phyloP scores from a whole-genome alignment of 2,113 vertebrate genomes.

The Anthoscopus minutus region DNA sequence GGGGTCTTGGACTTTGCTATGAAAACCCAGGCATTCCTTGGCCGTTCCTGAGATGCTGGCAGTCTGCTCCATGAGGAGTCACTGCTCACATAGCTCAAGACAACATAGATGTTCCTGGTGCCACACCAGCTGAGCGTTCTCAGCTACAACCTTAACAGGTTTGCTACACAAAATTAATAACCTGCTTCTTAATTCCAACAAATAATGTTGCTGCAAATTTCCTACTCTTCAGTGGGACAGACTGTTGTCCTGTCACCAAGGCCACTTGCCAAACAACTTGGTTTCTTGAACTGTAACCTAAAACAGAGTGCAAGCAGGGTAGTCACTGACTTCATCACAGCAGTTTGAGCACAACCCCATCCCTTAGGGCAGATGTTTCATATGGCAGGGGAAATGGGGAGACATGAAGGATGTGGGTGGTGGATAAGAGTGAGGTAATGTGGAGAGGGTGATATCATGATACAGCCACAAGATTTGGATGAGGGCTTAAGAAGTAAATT shows the following conservation, averaged over 20 bases:
- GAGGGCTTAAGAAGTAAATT: background rate
- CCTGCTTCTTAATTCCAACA: background rate
- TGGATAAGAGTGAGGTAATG: constrained; percentile 12
- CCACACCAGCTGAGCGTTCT: background rate
- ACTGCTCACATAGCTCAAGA: background rate
- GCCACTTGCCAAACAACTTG: background rate
- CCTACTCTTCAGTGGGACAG: background rate
- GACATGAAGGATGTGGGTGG: background rate
- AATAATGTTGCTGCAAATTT: background rate
- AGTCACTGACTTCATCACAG: background rate
- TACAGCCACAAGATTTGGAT: background rate
- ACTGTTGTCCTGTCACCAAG: background rate
- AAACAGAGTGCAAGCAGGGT: background rate
- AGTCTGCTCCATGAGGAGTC: background rate
- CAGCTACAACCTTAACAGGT: background rate
- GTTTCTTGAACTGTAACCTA: background rate
- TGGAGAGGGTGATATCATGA: constrained; percentile 41
- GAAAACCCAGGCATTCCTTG: background rate
- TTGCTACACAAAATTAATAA: background rate
- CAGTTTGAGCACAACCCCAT: background rate
- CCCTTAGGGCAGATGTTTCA: background rate
- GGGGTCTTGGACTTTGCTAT: background rate
- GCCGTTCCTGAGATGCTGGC: background rate
- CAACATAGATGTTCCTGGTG: accelerated
- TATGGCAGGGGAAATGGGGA: background rate